phyloP scores from a whole-genome alignment of 2,113 vertebrate genomes.

The Lonchura striata region DNA sequence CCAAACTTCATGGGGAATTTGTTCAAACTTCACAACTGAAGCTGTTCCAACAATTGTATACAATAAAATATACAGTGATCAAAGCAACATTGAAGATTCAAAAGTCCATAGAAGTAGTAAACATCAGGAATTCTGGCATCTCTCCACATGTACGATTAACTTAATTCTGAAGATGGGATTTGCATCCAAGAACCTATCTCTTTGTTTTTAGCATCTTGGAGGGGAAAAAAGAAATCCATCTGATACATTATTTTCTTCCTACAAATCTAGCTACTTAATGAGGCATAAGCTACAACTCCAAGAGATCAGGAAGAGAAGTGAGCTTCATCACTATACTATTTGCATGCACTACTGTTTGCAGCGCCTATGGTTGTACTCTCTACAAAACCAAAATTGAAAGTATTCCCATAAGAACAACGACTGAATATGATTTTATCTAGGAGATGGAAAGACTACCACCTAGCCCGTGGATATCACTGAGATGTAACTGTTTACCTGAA shows the following conservation, averaged over 20 bases:
- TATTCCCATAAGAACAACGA: background rate
- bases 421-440: background rate
- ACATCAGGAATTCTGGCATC: background rate
- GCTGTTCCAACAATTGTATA: background rate
- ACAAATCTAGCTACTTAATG: background rate
- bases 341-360: background rate
- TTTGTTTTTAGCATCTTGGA: background rate
- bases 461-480: background rate
- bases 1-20: background rate
- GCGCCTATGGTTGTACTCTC: fast-evolving
- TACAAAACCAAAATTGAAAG: background rate
- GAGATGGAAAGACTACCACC: background rate
- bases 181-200: background rate
- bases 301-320: background rate
- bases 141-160: background rate
- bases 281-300: background rate
- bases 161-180: background rate
- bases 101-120: background rate
- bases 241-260: background rate
- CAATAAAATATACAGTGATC: background rate
- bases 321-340: background rate
- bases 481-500: background rate
- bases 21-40: background rate
- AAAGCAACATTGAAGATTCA: background rate
- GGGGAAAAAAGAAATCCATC: background rate